phyloP scores from a whole-genome alignment of 2,888 invertebrate species.

The Synergus japonicus region DNA sequence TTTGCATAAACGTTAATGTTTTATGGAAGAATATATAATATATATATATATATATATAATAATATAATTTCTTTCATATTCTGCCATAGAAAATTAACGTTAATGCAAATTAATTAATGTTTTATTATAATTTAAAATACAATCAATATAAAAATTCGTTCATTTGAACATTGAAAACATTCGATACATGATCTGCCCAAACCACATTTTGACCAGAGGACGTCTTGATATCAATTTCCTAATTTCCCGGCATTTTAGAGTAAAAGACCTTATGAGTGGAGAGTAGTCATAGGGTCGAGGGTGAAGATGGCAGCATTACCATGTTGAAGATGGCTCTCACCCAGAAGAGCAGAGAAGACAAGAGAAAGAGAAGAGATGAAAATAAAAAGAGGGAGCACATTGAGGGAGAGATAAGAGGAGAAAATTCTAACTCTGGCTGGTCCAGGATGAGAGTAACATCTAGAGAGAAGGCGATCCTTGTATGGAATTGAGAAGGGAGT shows the following conservation, averaged over 20 bases:
- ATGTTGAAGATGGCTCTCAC: neutral
- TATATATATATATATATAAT: no score
- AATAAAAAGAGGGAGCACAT: neutral
- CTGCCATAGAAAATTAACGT: no score
- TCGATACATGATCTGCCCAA: no score
- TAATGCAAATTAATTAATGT: no score
- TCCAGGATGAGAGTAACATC: neutral
- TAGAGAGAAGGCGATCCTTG: conserved; percentile 18
- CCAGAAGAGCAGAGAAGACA: neutral
- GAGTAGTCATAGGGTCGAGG: neutral
- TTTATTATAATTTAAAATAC: no score
- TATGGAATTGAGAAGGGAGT: conserved; percentile 10
- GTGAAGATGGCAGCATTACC: conserved; percentile 20
- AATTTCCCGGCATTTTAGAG: conserved; percentile 11
- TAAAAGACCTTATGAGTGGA: neutral
- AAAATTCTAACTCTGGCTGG: conserved; percentile 11
- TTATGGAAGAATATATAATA: no score
- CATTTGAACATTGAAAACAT: no score
- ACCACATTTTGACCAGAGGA: no score
- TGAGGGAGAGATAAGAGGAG: neutral
- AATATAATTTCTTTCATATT: no score
- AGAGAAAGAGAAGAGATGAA: no score
- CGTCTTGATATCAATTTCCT: conserved; percentile 17
- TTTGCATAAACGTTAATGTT: no score
- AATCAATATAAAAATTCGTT: no score